phyloP scores from a whole-genome alignment of 2,888 invertebrate species.

The Aproaerema taeniolella region DNA sequence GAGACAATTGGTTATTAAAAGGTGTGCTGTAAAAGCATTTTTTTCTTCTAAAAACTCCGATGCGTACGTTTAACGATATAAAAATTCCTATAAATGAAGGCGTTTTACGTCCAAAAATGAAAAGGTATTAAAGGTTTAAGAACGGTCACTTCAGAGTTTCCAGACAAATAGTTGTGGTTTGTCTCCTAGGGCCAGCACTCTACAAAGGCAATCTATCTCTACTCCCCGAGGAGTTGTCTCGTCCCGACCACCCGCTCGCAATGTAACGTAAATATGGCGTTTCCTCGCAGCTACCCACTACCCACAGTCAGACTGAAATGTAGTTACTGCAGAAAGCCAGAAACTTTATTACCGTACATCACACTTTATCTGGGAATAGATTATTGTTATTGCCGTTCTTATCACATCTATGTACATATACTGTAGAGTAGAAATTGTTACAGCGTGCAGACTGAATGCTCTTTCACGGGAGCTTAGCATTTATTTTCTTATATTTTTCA shows the following conservation, averaged over 20 bases:
- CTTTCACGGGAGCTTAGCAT: slow-evolving; percentile 7
- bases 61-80: too few relatives aligned
- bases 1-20: too few relatives aligned
- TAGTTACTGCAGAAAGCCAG: slow-evolving; percentile 20
- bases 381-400: slow-evolving; percentile 29
- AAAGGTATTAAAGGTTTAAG: slow-evolving; percentile 9
- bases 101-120: slow-evolving; percentile 6
- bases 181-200: slow-evolving; percentile 34
- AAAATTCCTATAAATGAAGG: too few relatives aligned
- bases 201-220: slow-evolving; percentile 48
- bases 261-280: slow-evolving; percentile 44
- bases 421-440: slow-evolving; percentile 13
- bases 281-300: slow-evolving; percentile 32
- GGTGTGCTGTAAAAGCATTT: too few relatives aligned
- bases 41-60: too few relatives aligned
- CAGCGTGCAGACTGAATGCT: slow-evolving; percentile 4
- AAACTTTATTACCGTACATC: slow-evolving; percentile 28
- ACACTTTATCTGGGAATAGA: slow-evolving; percentile 23
- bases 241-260: slow-evolving; percentile 30
- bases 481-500: slow-evolving; percentile 6
- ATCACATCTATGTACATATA: slow-evolving; percentile 19
- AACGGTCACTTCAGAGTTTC: slow-evolving; percentile 22
- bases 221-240: slow-evolving; percentile 43
- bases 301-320: slow-evolving; percentile 22
- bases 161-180: slow-evolving; percentile 37